A percentile compares a stretch with the other conserved stretches of the same genome.
Conservation (phyloP, 1,140 invertebrate species). For the Drosophila orosa region DNA sequence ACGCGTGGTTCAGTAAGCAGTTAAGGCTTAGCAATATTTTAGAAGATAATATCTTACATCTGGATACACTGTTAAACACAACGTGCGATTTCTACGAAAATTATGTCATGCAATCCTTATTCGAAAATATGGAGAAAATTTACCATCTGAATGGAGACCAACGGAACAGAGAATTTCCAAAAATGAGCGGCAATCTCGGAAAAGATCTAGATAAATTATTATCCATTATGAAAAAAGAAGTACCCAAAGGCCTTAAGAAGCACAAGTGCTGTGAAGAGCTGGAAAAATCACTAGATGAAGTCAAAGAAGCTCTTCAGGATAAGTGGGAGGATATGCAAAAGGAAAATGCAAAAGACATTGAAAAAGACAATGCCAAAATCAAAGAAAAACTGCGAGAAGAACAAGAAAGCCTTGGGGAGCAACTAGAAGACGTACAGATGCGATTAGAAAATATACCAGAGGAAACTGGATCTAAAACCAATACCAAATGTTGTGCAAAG, state of each 20-base stretch:
- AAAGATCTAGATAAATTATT: slow-evolving; percentile 46
- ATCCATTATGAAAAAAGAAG: slow-evolving; percentile 5
- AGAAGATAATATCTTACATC: too few relatives aligned
- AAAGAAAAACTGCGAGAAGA: not conserved
- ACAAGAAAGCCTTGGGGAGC: not conserved
- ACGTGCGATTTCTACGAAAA: slow-evolving; percentile 45
- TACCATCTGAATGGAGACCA: not conserved
- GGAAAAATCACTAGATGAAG: not conserved
- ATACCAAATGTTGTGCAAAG: slow-evolving; percentile 21
- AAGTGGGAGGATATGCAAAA: slow-evolving; percentile 3
- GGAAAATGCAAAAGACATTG: not conserved
- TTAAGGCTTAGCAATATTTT: not conserved
- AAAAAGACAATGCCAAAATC: not conserved
- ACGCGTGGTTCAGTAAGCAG: slow-evolving; percentile 45
- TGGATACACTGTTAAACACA: not conserved
- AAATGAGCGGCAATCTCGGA: slow-evolving; percentile 25
- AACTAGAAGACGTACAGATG: slow-evolving; percentile 6
- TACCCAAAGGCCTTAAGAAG: not conserved
- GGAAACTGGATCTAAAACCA: not conserved
- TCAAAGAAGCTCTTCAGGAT: slow-evolving; percentile 1
- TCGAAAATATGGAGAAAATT: slow-evolving; percentile 14
- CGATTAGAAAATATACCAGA: slow-evolving; percentile 20
- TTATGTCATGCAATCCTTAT: slow-evolving; percentile 11
- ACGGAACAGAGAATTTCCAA: not conserved
- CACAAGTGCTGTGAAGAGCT: slow-evolving; percentile 42